These are phyloP conservation scores for Eumaeus atala DNA, from an alignment of 1,140 invertebrate species.

Conservation along the genomic window DNA sequence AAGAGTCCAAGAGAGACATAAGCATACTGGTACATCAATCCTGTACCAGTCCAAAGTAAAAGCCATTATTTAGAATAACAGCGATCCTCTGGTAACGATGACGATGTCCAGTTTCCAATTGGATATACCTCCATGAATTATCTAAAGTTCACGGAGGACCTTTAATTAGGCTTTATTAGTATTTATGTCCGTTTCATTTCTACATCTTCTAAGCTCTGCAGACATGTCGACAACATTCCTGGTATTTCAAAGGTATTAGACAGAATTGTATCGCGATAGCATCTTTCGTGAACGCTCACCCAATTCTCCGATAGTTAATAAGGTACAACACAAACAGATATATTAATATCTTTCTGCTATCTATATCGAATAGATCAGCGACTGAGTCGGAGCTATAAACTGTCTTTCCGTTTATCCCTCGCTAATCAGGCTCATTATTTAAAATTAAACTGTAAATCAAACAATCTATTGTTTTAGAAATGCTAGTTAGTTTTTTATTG, in stretches of 20 bases:
- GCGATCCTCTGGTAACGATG: too few species aligned
- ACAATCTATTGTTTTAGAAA: not conserved
- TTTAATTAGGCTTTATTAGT: too few species aligned
- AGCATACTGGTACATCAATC: too few species aligned
- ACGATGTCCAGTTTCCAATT: too few species aligned
- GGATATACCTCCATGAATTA: too few species aligned
- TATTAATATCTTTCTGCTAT: not conserved
- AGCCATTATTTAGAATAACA: too few species aligned
- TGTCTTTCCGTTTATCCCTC: not conserved
- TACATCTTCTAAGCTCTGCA: conserved; percentile 17
- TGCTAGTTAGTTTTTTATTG: conserved; percentile 7
- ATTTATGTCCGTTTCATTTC: conserved; percentile 13
- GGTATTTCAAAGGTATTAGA: conserved; percentile 32
- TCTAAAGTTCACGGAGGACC: too few species aligned
- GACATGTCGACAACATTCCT: conserved; percentile 29
- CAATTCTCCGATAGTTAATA: conserved; percentile 12
- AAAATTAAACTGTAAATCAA: conserved; percentile 11
- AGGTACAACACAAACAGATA: conserved; percentile 6
- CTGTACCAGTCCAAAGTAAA: too few species aligned
- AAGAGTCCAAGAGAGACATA: too few species aligned
- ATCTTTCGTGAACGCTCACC: conserved; percentile 28
- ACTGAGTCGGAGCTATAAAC: not conserved
- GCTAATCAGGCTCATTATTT: conserved; percentile 9
- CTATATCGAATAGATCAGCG: not conserved
- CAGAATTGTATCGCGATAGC: conserved; percentile 35